Conservation (phyloP, 2,797 vertebrate species). For the Xenentodon cancila region DNA sequence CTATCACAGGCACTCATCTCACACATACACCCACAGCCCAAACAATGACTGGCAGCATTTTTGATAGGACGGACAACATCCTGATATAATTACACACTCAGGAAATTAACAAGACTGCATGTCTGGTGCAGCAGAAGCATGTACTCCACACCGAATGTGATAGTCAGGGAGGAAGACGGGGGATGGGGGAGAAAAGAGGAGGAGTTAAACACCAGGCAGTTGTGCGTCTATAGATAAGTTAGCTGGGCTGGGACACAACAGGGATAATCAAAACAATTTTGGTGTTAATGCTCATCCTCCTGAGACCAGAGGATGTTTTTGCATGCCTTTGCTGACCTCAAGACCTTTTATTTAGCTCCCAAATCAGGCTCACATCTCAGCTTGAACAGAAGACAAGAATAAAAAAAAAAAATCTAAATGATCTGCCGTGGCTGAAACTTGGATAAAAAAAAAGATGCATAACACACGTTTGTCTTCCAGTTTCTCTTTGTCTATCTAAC, state of each 20-base stretch:
- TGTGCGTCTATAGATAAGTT: conserved; percentile 53
- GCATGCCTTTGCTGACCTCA: background rate
- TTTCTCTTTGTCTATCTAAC: background rate
- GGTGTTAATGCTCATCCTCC: background rate
- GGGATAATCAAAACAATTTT: conserved; percentile 21
- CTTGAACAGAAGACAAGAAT: background rate
- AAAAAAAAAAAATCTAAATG: background rate
- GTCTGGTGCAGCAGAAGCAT: conserved; percentile 61
- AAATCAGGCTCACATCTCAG: background rate
- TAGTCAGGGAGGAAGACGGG: conserved; percentile 27
- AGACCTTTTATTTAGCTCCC: conserved; percentile 5
- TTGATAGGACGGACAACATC: conserved; percentile 75
- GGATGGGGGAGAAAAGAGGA: conserved; percentile 17
- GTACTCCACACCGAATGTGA: conserved; percentile 12
- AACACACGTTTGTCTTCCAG: background rate
- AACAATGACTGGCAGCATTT: conserved; percentile 71
- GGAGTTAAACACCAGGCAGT: conserved; percentile 40
- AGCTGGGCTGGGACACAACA: conserved; percentile 34
- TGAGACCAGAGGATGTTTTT: background rate
- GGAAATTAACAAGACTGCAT: conserved; percentile 74
- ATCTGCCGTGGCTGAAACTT: conserved; percentile 9
- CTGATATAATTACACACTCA: conserved; percentile 78
- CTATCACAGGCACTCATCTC: conserved; percentile 73
- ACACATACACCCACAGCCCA: conserved; percentile 72
- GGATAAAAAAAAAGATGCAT: background rate